Conservation (phyloP, 2,797 vertebrate species). For the Varecia variegata region DNA sequence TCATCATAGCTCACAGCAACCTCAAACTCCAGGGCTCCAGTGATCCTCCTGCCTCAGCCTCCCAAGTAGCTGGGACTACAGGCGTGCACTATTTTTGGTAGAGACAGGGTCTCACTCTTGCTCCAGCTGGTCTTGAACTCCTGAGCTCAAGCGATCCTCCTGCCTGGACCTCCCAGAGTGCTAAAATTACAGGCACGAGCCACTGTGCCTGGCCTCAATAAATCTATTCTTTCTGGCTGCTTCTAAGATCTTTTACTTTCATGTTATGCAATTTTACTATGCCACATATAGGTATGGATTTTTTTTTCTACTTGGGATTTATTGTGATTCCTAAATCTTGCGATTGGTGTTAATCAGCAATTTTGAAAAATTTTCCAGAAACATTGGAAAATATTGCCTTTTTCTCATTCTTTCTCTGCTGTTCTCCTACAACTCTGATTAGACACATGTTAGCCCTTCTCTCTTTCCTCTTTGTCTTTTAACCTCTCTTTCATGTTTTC, state of each 20-base stretch:
- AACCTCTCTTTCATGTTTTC: neutral
- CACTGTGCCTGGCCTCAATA: too few species aligned
- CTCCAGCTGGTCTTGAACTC: neutral
- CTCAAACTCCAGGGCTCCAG: neutral
- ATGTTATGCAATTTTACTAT: neutral
- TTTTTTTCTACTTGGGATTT: neutral
- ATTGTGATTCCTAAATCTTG: neutral
- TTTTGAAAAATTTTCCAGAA: neutral
- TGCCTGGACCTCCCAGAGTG: too few species aligned
- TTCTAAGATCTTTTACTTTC: neutral
- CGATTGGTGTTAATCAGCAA: neutral
- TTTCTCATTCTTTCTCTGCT: neutral
- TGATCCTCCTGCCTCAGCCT: neutral
- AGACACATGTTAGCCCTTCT: neutral
- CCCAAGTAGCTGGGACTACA: neutral
- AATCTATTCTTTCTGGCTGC: neutral
- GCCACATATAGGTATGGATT: neutral
- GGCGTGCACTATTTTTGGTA: neutral
- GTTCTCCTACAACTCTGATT: neutral
- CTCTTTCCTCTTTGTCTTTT: neutral
- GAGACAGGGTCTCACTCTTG: neutral
- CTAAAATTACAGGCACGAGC: too few species aligned
- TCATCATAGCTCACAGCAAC: neutral
- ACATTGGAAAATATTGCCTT: neutral
- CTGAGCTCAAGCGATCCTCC: neutral